phyloP scores from a whole-genome alignment of 2,888 invertebrate genomes.

The Hanleya hanleyi region DNA sequence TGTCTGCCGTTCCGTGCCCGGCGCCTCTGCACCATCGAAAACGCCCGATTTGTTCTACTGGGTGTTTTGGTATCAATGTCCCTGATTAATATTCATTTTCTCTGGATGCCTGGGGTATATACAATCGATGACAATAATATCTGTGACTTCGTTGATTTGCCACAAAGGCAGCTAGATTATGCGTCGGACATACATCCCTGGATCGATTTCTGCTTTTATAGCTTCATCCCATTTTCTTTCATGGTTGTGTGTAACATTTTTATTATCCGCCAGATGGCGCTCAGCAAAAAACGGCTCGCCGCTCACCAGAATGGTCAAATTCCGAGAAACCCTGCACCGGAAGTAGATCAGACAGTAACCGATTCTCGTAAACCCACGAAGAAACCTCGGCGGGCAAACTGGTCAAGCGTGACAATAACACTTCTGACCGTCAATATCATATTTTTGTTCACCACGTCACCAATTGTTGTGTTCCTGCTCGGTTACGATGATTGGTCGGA shows the following conservation, averaged over 20 bases:
- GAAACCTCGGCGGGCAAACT: neutral
- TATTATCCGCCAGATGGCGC: conserved; percentile 48
- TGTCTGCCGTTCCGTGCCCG: conserved; percentile 59
- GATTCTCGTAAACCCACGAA: neutral
- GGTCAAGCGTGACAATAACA: conserved; percentile 49
- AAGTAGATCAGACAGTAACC: neutral
- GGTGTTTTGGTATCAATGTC: conserved; percentile 36
- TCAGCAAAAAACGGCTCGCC: conserved; percentile 34
- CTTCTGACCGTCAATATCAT: conserved; percentile 52
- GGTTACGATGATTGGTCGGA: conserved; percentile 46
- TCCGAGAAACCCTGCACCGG: neutral
- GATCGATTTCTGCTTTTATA: conserved; percentile 57
- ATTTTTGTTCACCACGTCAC: conserved; percentile 54
- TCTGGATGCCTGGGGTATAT: too few relatives aligned
- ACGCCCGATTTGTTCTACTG: conserved; percentile 45
- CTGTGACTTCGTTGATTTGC: neutral
- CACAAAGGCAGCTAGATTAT: neutral
- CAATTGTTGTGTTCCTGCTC: conserved; percentile 55
- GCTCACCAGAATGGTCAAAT: neutral
- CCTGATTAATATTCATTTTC: conserved; percentile 61
- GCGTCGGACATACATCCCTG: conserved; percentile 47
- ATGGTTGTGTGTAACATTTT: conserved; percentile 55
- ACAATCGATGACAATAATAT: neutral
- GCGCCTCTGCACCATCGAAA: conserved; percentile 47
- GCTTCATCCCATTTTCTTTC: conserved; percentile 51